Conservation (phyloP, 2,797 vertebrate species). For the Megalops cyprinoides region DNA sequence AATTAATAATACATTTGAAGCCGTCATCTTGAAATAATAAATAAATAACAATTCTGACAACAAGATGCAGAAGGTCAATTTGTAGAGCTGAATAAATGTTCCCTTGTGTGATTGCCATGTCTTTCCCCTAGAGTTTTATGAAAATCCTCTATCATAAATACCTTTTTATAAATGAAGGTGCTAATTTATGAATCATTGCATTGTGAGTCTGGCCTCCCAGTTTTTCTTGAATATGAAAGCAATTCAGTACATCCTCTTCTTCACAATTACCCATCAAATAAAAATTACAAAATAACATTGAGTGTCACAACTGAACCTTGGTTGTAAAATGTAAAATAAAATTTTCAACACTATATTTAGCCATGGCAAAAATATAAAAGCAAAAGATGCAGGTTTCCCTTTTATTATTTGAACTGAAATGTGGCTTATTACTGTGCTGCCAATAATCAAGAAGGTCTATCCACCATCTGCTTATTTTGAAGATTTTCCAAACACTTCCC, state of each 20-base stretch:
- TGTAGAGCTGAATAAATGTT: neutral
- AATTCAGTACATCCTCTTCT: too few relatives aligned
- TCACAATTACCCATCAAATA: neutral
- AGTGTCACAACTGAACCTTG: too few relatives aligned
- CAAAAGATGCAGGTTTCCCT: neutral
- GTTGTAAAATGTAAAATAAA: too few relatives aligned
- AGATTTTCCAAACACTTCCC: slow-evolving; percentile 4
- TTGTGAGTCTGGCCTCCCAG: neutral
- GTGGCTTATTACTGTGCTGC: neutral
- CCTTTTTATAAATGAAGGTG: neutral
- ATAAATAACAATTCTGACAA: neutral
- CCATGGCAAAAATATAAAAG: neutral
- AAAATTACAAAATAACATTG: too few relatives aligned
- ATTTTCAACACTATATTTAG: neutral
- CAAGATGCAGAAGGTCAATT: neutral
- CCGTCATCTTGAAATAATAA: neutral
- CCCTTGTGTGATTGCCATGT: neutral
- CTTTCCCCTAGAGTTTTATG: neutral
- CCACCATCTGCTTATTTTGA: slow-evolving; percentile 1
- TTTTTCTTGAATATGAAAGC: neutral
- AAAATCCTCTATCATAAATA: neutral
- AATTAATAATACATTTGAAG: neutral
- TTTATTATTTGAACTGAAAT: slow-evolving; percentile 2
- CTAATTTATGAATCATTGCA: neutral
- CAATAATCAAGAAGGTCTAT: neutral